Base-by-base conservation (phyloP, 2,888 invertebrate species). In the Noctua comes region DNA sequence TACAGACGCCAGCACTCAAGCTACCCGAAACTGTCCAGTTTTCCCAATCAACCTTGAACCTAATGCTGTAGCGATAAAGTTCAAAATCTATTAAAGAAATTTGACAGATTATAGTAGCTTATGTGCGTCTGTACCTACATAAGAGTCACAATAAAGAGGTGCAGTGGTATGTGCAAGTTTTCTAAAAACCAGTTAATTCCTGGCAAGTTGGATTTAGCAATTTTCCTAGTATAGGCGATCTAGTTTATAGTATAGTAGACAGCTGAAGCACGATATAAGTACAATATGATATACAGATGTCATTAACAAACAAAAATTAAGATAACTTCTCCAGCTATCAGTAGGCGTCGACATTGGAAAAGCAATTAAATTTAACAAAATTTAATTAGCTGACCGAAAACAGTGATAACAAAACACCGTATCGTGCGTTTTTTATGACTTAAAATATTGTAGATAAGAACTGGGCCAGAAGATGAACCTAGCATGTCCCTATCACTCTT, bases 301-400 rank as follows among this genome's bases (percentile, higher is more conserved):
- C 43, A 43, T 43, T 43, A 43, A 43, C 10, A 10, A 43, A 43
- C 43, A 40, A 40, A 40, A 59, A 57, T 24, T 7, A 62, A 40
- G 27, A 77, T 77, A 79, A 13, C 31, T 51, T 11, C 6, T 54
- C 31, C 43, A 51, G 13, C 36, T 36, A 65, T 57, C 24, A 43
- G n/a, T 13, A 36, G 31, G 31, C 27, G 24, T 57, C 0, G 6
- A 65, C 46, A 70, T 69, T 83, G 48, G n/a, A 57, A 51, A 1
- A 64, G 36, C 40, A 62, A 81, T 68, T 40, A 77, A 54, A 83
- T n/a, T 36, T 18, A 18, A 70, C 24, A 59, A 72, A 64, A 11
- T 31, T 18, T 64, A 64, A 54, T 36, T 81, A 36, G 8, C 31
- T 27, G 36, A 11, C 16, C 68, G 80, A 46, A 16, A 16, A 16